Conservation (phyloP, 2,113 vertebrate species). For the Plestiodon gilberti region DNA sequence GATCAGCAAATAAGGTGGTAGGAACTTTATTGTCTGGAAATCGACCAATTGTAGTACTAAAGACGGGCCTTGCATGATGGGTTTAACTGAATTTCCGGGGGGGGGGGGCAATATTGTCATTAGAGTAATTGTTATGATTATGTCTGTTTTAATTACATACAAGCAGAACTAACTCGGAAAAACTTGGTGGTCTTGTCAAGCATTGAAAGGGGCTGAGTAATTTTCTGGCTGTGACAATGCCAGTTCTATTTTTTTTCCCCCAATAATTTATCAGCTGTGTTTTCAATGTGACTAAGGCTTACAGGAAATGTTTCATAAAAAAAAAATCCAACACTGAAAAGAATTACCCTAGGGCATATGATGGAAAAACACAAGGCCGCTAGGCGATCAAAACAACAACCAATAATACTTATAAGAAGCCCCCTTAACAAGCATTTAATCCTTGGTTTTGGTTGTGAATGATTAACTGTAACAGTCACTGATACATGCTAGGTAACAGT, state of each 20-base stretch:
- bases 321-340: not conserved
- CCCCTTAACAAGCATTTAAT: conserved; percentile 43
- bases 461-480: conserved; percentile 12
- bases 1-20: conserved; percentile 46
- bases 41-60: conserved; percentile 48
- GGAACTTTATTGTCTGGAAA: conserved; percentile 49
- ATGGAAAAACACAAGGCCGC: conserved; percentile 13
- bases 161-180: conserved; percentile 43
- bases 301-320: conserved; percentile 34
- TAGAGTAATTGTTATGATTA: conserved; percentile 52
- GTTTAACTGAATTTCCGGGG: conserved; percentile 43
- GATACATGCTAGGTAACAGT: not conserved
- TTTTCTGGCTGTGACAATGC: not conserved
- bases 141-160: conserved; percentile 59
- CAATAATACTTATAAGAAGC: not conserved
- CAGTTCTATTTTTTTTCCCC: not conserved
- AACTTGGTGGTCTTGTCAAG: conserved; percentile 40
- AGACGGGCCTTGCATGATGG: conserved; percentile 42
- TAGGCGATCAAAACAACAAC: not conserved
- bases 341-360: not conserved
- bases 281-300: not conserved
- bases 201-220: not conserved
- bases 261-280: not conserved
- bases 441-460: conserved; percentile 28
- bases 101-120: conserved; percentile 47